Conservation (phyloP, 2,113 vertebrate genomes). For the Lamprologus tigripictilis region DNA sequence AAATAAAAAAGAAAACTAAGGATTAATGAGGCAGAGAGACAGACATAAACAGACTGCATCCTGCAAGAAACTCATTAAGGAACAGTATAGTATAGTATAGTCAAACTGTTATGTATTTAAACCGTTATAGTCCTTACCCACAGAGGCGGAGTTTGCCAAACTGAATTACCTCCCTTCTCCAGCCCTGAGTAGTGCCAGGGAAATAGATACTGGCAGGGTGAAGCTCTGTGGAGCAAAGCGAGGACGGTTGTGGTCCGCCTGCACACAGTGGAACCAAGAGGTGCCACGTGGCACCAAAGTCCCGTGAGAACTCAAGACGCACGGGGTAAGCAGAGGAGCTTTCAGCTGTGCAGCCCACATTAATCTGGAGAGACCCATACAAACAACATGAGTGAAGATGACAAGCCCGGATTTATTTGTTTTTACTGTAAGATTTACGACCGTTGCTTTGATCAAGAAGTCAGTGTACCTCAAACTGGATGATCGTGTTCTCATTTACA, state of each 20-base stretch:
- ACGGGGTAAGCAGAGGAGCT: conserved; percentile 86
- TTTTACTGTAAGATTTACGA: neutral
- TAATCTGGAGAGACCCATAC: conserved; percentile 76
- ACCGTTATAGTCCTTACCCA: conserved; percentile 73
- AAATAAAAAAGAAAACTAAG: neutral
- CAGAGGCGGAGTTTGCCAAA: conserved; percentile 92
- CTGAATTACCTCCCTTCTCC: conserved; percentile 91
- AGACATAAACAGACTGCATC: neutral
- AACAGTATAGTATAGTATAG: neutral
- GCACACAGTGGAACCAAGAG: conserved; percentile 90
- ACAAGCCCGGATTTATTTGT: neutral
- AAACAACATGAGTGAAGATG: neutral
- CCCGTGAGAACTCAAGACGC: conserved; percentile 89
- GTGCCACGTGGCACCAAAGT: conserved; percentile 95
- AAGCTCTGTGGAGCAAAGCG: conserved; percentile 91
- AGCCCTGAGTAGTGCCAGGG: conserved; percentile 87
- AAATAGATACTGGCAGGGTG: conserved; percentile 95
- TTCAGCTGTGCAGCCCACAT: conserved; percentile 90
- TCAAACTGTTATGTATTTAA: neutral
- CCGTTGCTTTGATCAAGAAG: neutral
- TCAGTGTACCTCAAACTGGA: conserved; percentile 91
- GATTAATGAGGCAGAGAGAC: neutral
- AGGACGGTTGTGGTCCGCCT: conserved; percentile 83
- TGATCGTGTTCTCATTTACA: conserved; percentile 94
- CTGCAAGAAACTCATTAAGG: neutral